Evolutionary conservation across 2,888 invertebrate species (phyloP).

Genomic region (Acanthopleura granulata): DNA sequence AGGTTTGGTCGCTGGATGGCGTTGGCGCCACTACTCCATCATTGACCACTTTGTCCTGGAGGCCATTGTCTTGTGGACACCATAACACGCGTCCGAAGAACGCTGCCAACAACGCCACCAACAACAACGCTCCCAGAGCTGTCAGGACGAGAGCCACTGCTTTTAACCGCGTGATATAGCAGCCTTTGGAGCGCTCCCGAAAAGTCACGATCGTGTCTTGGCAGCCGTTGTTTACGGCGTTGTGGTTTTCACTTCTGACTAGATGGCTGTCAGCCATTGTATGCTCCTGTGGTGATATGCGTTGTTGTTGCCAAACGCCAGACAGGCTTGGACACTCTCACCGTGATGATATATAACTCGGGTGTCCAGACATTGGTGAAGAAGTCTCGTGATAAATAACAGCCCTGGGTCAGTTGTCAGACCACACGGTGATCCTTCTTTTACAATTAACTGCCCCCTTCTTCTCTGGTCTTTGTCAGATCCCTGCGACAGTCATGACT

Average conservation of each 20-base stretch:
- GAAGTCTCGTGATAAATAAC: no score
- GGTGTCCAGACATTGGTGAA: no score
- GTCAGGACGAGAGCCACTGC: constrained; percentile 35
- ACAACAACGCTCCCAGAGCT: constrained; percentile 35
- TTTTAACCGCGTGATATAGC: constrained; percentile 42
- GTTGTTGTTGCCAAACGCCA: no score
- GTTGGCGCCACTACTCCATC: neutral
- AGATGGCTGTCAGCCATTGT: constrained; percentile 7
- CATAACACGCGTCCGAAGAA: constrained; percentile 28
- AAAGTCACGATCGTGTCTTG: constrained; percentile 40
- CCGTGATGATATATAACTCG: no score
- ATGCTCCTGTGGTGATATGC: neutral
- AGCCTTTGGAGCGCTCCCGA: constrained; percentile 33
- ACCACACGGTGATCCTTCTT: no score
- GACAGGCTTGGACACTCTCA: no score
- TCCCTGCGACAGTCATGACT: no score
- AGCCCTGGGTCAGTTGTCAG: no score
- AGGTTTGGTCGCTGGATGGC: neutral
- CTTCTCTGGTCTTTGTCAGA: no score
- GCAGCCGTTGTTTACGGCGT: neutral
- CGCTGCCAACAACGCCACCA: constrained; percentile 40
- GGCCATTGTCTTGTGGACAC: constrained; percentile 3
- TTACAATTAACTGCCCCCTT: no score
- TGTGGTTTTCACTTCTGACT: neutral
- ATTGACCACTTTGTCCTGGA: neutral